Evolutionary conservation across 2,888 invertebrate genomes (phyloP).

Genomic region (Parasteatoda lunata): DNA sequence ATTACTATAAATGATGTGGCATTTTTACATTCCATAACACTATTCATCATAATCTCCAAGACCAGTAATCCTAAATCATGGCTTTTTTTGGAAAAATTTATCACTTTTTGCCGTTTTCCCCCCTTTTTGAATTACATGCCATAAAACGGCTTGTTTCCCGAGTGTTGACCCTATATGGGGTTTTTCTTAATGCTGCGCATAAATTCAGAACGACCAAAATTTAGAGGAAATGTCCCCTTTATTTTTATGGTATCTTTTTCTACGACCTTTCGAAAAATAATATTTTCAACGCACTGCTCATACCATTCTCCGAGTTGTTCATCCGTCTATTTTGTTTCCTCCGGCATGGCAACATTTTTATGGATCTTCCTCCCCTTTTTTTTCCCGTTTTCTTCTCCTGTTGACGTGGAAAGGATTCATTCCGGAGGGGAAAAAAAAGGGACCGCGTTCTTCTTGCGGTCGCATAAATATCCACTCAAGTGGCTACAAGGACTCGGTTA

Average conservation of each 20-base stretch:
- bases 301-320: background rate
- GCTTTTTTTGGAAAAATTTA: background rate
- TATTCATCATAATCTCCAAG: background rate
- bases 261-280: slow-evolving; percentile 3
- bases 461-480: slow-evolving; percentile 31
- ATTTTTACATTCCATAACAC: background rate
- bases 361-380: background rate
- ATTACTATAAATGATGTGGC: background rate
- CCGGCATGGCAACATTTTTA: slow-evolving; percentile 3
- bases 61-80: background rate
- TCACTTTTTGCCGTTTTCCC: background rate
- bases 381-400: background rate
- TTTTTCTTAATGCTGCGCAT: slow-evolving; percentile 5
- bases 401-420: background rate
- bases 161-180: background rate
- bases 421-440: background rate
- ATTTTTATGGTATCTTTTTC: slow-evolving; percentile 2
- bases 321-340: slow-evolving; percentile 1
- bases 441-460: slow-evolving; percentile 10
- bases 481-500: slow-evolving; percentile 4
- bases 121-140: background rate
- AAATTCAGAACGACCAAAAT: background rate
- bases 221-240: background rate
- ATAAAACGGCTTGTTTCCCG: background rate
- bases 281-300: background rate